phyloP scores from a whole-genome alignment of 1,140 invertebrate genomes.

The Magallana angulata region DNA sequence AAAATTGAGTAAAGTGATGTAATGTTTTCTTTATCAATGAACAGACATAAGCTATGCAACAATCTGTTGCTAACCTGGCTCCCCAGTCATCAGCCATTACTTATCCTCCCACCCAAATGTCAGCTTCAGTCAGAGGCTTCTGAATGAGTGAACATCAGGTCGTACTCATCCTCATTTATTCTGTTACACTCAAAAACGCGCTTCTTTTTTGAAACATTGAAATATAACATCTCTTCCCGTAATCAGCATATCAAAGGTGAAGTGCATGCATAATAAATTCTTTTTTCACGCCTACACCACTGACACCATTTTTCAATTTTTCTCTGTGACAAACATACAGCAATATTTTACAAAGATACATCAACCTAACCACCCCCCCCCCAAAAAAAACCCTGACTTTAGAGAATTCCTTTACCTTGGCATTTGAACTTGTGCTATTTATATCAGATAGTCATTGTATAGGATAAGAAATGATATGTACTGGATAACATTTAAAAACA shows the following conservation, averaged over 20 bases:
- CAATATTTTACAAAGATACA: too few relatives aligned
- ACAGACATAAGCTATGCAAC: conserved; percentile 7
- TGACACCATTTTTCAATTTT: not conserved
- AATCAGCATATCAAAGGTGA: conserved; percentile 30
- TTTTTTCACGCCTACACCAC: not conserved
- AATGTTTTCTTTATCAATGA: conserved; percentile 1
- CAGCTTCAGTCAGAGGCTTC: not conserved
- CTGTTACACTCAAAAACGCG: not conserved
- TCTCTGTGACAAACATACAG: too few relatives aligned
- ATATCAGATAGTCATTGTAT: too few relatives aligned
- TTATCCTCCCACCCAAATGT: conserved; percentile 37
- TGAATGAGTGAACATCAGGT: not conserved
- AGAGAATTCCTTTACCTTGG: too few relatives aligned
- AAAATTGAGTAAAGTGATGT: not conserved
- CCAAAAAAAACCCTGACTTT: too few relatives aligned
- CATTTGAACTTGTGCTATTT: too few relatives aligned
- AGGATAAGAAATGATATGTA: too few relatives aligned
- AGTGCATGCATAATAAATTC: conserved; percentile 23
- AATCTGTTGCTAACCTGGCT: not conserved
- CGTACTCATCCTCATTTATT: conserved; percentile 5
- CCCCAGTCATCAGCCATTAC: not conserved
- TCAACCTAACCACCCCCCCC: too few relatives aligned
- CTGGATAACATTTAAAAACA: too few relatives aligned
- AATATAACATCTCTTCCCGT: conserved; percentile 8
- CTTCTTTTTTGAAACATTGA: conserved; percentile 12